A percentile compares a stretch with the other conserved stretches of the same genome.
These are phyloP conservation scores for Hypanus sabinus DNA, from an alignment of 2,113 vertebrate genomes.

Conservation along the genomic window DNA sequence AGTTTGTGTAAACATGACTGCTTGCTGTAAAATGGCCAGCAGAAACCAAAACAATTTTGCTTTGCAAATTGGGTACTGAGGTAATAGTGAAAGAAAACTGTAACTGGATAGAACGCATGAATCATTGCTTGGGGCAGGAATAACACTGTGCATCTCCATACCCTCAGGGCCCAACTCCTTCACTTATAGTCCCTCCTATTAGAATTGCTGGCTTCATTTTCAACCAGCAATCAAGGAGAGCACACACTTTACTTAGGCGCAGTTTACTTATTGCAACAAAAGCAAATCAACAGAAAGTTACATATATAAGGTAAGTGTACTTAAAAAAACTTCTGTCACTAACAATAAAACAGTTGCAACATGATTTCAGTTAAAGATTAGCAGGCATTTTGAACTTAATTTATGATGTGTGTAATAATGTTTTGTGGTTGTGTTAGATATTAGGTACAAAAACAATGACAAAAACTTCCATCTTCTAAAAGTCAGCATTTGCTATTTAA, in stretches of 20 bases:
- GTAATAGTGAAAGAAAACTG: conserved; percentile 49
- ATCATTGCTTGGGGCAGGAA: conserved; percentile 82
- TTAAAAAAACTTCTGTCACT: not conserved
- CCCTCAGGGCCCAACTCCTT: conserved; percentile 87
- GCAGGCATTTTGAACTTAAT: not conserved
- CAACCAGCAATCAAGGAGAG: conserved; percentile 63
- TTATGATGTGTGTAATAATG: not conserved
- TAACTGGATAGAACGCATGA: conserved; percentile 62
- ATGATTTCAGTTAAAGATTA: not conserved
- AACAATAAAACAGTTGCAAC: not conserved
- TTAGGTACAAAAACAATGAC: not conserved
- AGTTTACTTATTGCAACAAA: not conserved
- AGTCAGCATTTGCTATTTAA: not conserved
- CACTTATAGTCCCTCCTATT: conserved; percentile 82
- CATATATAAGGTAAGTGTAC: not conserved
- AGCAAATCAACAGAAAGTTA: not conserved
- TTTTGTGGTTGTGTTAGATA: too few species aligned
- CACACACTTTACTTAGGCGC: conserved; percentile 50
- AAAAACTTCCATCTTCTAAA: not conserved
- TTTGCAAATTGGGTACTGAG: conserved; percentile 47
- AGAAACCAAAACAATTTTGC: conserved; percentile 40
- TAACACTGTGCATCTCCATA: conserved; percentile 90
- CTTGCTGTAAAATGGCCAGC: conserved; percentile 47
- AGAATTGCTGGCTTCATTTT: conserved; percentile 73
- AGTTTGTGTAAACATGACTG: conserved; percentile 36